A percentile compares a stretch with the other conserved stretches of the same genome.
phyloP scores from a whole-genome alignment of 1,140 invertebrate species.

The Pteromalus puparum region DNA sequence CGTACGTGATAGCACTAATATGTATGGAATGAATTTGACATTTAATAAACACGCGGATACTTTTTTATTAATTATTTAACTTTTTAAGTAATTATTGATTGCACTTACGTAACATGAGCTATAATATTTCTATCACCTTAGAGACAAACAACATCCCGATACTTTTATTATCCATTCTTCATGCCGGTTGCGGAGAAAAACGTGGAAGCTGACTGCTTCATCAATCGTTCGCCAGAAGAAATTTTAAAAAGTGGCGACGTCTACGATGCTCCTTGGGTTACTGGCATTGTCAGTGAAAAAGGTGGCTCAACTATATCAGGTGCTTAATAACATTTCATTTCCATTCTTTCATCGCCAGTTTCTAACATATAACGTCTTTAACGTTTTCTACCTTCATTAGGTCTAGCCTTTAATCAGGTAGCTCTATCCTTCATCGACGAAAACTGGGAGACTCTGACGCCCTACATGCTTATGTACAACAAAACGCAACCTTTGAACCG shows the following conservation, averaged over 20 bases:
- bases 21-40: too few species aligned
- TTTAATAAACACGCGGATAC: too few species aligned
- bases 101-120: background rate
- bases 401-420: background rate
- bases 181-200: constrained; percentile 74
- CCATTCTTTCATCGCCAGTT: background rate
- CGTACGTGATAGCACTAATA: too few species aligned
- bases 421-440: background rate
- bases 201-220: constrained; percentile 71
- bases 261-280: constrained; percentile 75
- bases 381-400: background rate
- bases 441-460: background rate
- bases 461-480: background rate
- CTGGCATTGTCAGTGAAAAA: constrained; percentile 73
- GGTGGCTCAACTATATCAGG: constrained; percentile 75
- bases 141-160: background rate
- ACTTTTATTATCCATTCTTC: constrained; percentile 62
- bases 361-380: background rate
- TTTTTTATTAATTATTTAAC: background rate
- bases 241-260: constrained; percentile 70
- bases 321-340: constrained; percentile 56
- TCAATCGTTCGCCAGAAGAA: constrained; percentile 74
- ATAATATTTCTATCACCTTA: background rate
- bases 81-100: background rate
- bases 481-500: background rate